These are phyloP conservation scores for Microcebus tavaratra DNA, from an alignment of 2,113 vertebrate species.

Conservation along the genomic window DNA sequence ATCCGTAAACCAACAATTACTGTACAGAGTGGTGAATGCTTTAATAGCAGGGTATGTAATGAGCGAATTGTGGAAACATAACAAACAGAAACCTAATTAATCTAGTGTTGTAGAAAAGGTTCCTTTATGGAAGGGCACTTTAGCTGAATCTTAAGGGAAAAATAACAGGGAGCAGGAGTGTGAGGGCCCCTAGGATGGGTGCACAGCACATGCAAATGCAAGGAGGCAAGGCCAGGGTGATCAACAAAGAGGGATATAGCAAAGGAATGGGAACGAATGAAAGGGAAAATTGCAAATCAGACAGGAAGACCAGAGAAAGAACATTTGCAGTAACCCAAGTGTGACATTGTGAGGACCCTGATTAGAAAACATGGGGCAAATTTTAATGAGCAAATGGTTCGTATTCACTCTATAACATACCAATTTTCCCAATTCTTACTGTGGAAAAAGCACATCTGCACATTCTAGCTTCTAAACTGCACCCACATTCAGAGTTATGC, in stretches of 20 bases:
- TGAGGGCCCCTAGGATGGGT: no score
- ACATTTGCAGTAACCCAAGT: not conserved
- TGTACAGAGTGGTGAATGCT: not conserved
- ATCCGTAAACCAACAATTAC: not conserved
- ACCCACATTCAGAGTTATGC: conserved; percentile 59
- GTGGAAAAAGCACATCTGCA: not conserved
- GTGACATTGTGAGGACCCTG: not conserved
- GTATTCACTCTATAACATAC: no score
- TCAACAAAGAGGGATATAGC: not conserved
- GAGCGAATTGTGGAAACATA: not conserved
- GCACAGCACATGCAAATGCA: not conserved
- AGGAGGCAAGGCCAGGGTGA: no score
- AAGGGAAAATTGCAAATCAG: not conserved
- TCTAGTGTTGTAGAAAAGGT: not conserved
- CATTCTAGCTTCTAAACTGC: conserved; percentile 63
- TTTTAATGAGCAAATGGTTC: not conserved
- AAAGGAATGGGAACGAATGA: not conserved
- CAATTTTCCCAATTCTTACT: not conserved
- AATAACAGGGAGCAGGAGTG: not conserved
- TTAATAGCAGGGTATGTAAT: not conserved
- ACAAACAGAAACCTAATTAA: not conserved
- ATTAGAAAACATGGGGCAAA: conserved; percentile 35
- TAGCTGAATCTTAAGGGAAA: not conserved
- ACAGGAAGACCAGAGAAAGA: not conserved
- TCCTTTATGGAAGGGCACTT: not conserved